These are phyloP conservation scores for Gastrophysa polygoni DNA, from an alignment of 2,888 invertebrate genomes.

Conservation along the genomic window DNA sequence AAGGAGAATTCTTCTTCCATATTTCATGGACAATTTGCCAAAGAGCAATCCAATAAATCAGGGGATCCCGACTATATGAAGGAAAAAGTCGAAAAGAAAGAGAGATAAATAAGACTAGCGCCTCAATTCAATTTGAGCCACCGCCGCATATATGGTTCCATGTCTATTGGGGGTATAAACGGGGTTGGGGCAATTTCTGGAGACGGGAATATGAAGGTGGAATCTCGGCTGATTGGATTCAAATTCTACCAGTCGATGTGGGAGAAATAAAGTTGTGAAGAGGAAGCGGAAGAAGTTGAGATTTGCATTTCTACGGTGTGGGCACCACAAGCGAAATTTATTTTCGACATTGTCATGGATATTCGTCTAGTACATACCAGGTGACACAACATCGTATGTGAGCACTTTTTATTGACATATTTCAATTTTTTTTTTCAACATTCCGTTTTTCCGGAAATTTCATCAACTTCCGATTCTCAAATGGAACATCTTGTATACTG, in stretches of 20 bases:
- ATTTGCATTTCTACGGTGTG: no score
- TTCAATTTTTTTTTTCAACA: no score
- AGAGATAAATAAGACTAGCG: slow-evolving; percentile 35
- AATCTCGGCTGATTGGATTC: slow-evolving; percentile 5
- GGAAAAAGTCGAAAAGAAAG: slow-evolving; percentile 25
- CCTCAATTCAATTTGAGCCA: slow-evolving; percentile 34
- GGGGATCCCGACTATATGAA: slow-evolving; percentile 30
- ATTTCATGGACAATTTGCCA: slow-evolving; percentile 38
- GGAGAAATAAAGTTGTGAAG: no score
- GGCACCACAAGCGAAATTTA: no score
- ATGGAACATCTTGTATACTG: no score
- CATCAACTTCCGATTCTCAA: no score
- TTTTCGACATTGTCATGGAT: no score
- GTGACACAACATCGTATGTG: no score
- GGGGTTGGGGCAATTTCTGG: slow-evolving; percentile 19
- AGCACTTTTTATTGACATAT: no score
- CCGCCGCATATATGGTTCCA: slow-evolving; percentile 29
- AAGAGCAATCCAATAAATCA: slow-evolving; percentile 38
- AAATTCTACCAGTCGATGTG: not conserved
- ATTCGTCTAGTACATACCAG: no score
- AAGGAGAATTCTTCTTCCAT: slow-evolving; percentile 16
- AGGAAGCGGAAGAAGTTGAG: no score
- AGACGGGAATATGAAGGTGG: not conserved
- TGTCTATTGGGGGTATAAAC: slow-evolving; percentile 32
- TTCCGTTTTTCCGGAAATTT: no score